These are phyloP conservation scores for Lasaia peninsularis DNA, from an alignment of 1,140 invertebrate genomes.

Conservation along the genomic window DNA sequence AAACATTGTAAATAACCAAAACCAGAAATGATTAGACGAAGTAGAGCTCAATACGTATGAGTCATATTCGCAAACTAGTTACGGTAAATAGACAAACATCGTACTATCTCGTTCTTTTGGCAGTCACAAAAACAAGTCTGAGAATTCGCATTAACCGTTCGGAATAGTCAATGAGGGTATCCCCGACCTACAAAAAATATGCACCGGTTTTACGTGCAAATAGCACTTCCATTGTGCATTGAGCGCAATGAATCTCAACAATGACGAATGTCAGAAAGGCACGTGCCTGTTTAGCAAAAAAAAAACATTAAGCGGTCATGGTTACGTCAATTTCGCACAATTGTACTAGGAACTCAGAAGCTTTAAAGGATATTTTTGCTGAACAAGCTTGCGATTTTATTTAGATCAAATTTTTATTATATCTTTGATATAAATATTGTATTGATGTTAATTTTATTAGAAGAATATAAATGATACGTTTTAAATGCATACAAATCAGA, in stretches of 20 bases:
- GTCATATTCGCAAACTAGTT: conserved; percentile 10
- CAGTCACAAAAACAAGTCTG: conserved; percentile 33
- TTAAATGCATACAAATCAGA: too few relatives aligned
- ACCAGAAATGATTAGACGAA: not conserved
- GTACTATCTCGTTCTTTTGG: conserved; percentile 4
- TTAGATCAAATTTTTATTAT: not conserved
- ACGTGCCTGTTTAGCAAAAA: conserved; percentile 46
- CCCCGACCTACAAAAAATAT: conserved; percentile 62
- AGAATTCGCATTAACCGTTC: conserved; percentile 46
- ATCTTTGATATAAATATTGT: not conserved
- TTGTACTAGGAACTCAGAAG: conserved; percentile 59
- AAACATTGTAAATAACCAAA: not conserved
- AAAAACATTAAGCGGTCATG: conserved; percentile 39
- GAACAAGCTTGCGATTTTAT: conserved; percentile 15
- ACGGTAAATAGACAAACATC: not conserved
- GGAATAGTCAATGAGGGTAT: conserved; percentile 48
- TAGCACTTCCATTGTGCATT: conserved; percentile 46
- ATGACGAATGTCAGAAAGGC: conserved; percentile 44
- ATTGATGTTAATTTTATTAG: too few relatives aligned
- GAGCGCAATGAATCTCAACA: conserved; percentile 55
- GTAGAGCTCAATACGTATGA: not conserved
- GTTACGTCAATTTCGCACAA: conserved; percentile 74
- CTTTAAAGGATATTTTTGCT: conserved; percentile 34
- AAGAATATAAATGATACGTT: too few relatives aligned
- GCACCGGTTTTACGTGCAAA: conserved; percentile 37